Percentiles rank a stretch among this genome's conserved stretches.
Evolutionary conservation across 2,888 invertebrate species (phyloP).

Genomic region (Clusia tigrina): DNA sequence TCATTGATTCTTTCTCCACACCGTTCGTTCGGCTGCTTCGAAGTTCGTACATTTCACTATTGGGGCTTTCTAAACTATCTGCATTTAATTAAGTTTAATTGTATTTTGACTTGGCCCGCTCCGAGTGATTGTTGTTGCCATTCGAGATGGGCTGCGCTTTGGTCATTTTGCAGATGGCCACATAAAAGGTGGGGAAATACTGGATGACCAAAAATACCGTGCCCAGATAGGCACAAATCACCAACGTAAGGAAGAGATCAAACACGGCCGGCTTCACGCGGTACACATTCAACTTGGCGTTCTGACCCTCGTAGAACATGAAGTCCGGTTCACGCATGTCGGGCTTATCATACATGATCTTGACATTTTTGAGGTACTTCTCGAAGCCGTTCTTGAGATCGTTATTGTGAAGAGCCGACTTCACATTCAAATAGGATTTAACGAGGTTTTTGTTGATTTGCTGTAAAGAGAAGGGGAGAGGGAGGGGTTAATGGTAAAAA

Average conservation of each 20-base stretch:
- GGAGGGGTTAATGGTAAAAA: too few species aligned
- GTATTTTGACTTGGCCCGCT: conserved; percentile 9
- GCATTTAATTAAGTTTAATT: background rate
- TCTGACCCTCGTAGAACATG: conserved; percentile 85
- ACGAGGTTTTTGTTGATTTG: conserved; percentile 77
- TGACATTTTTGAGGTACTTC: conserved; percentile 81
- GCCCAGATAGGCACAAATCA: conserved; percentile 85
- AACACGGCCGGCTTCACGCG: conserved; percentile 98
- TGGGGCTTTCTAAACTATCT: background rate
- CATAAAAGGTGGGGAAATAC: conserved; percentile 74
- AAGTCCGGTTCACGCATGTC: conserved; percentile 93
- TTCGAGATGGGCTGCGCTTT: conserved; percentile 27
- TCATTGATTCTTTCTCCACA: background rate
- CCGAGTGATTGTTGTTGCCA: conserved; percentile 5
- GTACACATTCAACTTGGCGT: conserved; percentile 84
- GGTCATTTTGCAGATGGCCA: conserved; percentile 68
- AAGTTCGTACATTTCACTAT: background rate
- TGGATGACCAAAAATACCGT: conserved; percentile 83
- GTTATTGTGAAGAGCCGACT: conserved; percentile 73
- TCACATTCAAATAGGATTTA: conserved; percentile 78
- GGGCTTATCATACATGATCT: conserved; percentile 72
- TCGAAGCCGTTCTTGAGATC: conserved; percentile 77
- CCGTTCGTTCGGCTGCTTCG: conserved; percentile 1
- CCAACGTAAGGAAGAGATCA: conserved; percentile 90
- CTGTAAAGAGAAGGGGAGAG: conserved; percentile 64